Conservation (phyloP, 2,888 invertebrate genomes). For the Epirrhoe alternata region DNA sequence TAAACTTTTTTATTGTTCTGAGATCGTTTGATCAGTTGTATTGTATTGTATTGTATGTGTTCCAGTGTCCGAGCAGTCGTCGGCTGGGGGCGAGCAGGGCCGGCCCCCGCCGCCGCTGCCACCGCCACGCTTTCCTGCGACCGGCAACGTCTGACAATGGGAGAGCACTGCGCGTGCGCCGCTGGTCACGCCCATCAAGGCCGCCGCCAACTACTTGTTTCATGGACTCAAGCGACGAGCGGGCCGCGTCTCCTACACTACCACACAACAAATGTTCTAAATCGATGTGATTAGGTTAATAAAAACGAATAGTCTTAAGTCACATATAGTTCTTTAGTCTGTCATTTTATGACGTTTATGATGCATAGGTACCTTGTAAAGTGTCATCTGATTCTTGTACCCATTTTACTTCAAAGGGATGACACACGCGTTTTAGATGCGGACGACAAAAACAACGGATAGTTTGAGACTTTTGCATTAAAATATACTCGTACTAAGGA, state of each 20-base stretch:
- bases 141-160: conserved; percentile 92
- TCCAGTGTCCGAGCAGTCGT: conserved; percentile 95
- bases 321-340: conserved; percentile 81
- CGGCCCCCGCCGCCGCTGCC: conserved; percentile 93
- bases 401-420: conserved; percentile 69
- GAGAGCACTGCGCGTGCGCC: conserved; percentile 86
- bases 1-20: not conserved
- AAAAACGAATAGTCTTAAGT: conserved; percentile 77
- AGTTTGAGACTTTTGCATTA: conserved; percentile 28
- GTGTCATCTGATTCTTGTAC: conserved; percentile 77
- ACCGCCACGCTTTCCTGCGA: conserved; percentile 91
- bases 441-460: conserved; percentile 22
- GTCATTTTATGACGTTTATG: conserved; percentile 81
- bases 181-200: conserved; percentile 86
- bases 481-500: conserved; percentile 46
- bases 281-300: conserved; percentile 82
- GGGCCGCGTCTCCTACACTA: conserved; percentile 77
- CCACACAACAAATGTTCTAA: conserved; percentile 85
- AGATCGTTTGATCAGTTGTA: not conserved
- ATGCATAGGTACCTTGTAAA: conserved; percentile 78
- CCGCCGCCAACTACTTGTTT: conserved; percentile 88
- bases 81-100: conserved; percentile 88
- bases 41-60: not conserved
- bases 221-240: conserved; percentile 86
- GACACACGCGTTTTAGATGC: conserved; percentile 23